Evolutionary conservation across 2,113 vertebrate species (phyloP), one percentile per base, ranked within the genome.

Genomic region (Coracopsis vasa): DNA sequence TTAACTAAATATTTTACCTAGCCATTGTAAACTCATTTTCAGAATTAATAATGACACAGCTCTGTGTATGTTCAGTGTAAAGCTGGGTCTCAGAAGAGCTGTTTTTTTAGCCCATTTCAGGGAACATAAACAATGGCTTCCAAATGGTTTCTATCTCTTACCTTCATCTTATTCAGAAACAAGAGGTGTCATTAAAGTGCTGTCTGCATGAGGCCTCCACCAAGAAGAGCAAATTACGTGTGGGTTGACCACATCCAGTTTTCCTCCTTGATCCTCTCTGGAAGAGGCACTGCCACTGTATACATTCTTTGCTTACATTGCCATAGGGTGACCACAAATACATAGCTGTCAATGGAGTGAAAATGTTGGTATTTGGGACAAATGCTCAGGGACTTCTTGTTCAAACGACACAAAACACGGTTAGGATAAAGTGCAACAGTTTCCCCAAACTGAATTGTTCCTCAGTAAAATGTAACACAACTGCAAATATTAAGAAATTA

Each of bases 1-100:
- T 39, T 86, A 67, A 94, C 65, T 91, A 92, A 91, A 86, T 88
- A 75, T 94, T 94, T 94, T 87, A 81, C 56, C 66, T 80, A 82
- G 39, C 41, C 39, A 71, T 65, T 81, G 47, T 60, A 91, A 91
- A 92, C 77, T 87, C 31, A 1, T 69, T 92, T 87, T 67, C 65
- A 86, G 83, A 64, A 60, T 81, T 39, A 50, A 60, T 71, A 93
- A 84, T 44, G 77, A 84, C 73, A 69, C 42, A 7, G 28, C 27
- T 80, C 73, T 78, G 72, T 2, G 1, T n/a, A 60, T 37, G 80
- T 41, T 92, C 69, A 64, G 29, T 69, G 73, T 47, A 89, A 89
- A 94, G 39, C 39, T 54, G 25, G 15, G 41, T 39, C 77, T 95
- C 86, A 80, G 74, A 85, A 89, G 35, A 42, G 56, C 47, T 81